Evolutionary conservation across 2,113 vertebrate genomes (phyloP).

Genomic region (Seriola aureovittata): DNA sequence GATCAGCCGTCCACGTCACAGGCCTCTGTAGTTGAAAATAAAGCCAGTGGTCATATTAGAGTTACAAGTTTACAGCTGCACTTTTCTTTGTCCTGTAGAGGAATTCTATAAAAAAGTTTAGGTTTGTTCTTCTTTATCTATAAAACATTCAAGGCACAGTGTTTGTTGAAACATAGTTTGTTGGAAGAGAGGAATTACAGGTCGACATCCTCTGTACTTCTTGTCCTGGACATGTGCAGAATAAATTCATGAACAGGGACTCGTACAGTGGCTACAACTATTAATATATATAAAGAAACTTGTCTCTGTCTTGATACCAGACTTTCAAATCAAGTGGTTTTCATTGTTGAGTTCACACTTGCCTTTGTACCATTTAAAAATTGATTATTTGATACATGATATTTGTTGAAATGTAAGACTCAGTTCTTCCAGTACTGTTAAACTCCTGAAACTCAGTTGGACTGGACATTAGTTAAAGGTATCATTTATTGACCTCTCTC

Average conservation of each 20-base stretch:
- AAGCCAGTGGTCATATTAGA: not conserved
- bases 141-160: not conserved
- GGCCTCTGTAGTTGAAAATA: not conserved
- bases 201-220: not conserved
- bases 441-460: not conserved
- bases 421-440: not conserved
- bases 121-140: not conserved
- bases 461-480: not conserved
- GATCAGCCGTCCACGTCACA: not conserved
- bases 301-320: not conserved
- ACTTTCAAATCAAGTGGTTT: not conserved
- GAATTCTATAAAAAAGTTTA: not conserved
- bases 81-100: not conserved
- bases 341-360: not conserved
- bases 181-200: not conserved
- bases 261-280: not conserved
- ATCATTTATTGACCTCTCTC: not conserved
- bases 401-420: not conserved
- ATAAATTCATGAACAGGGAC: conserved; percentile 4
- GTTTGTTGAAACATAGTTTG: not conserved
- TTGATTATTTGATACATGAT: not conserved
- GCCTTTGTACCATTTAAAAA: not conserved
- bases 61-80: not conserved
- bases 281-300: not conserved
- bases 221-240: not conserved